Conservation (phyloP, 2,888 invertebrate genomes). For the Ochropleura leucogaster region DNA sequence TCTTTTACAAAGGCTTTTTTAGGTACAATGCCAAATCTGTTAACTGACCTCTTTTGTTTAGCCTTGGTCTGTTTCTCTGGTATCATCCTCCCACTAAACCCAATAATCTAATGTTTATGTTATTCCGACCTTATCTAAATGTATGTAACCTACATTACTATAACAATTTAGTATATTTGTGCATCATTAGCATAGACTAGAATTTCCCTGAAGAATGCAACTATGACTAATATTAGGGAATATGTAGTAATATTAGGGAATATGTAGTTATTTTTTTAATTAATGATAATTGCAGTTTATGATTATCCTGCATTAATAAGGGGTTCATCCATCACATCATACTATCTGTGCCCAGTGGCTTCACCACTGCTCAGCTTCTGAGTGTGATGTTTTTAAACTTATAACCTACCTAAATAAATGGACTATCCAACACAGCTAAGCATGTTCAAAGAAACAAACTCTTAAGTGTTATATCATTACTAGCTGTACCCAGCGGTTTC, state of each 20-base stretch:
- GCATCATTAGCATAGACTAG: not conserved
- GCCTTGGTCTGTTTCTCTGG: constrained; percentile 26
- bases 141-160: constrained; percentile 38
- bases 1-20: not conserved
- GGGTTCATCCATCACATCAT: too few relatives aligned
- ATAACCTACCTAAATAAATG: too few relatives aligned
- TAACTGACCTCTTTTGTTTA: not conserved
- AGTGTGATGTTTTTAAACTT: too few relatives aligned
- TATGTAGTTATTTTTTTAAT: not conserved
- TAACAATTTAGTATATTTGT: constrained; percentile 20
- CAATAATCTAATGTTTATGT: constrained; percentile 29
- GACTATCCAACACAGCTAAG: too few relatives aligned
- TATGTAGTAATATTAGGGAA: not conserved
- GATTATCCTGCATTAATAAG: too few relatives aligned
- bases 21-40: constrained; percentile 1
- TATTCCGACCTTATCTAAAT: constrained; percentile 36
- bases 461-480: too few relatives aligned
- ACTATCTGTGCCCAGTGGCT: too few relatives aligned
- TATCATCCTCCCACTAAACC: constrained; percentile 47
- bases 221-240: not conserved
- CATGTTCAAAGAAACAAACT: too few relatives aligned
- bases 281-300: not conserved
- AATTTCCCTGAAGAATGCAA: constrained; percentile 1
- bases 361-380: too few relatives aligned
- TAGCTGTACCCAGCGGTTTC: too few relatives aligned